Conservation (phyloP, 2,113 vertebrate genomes). For the Ifrita kowaldi region DNA sequence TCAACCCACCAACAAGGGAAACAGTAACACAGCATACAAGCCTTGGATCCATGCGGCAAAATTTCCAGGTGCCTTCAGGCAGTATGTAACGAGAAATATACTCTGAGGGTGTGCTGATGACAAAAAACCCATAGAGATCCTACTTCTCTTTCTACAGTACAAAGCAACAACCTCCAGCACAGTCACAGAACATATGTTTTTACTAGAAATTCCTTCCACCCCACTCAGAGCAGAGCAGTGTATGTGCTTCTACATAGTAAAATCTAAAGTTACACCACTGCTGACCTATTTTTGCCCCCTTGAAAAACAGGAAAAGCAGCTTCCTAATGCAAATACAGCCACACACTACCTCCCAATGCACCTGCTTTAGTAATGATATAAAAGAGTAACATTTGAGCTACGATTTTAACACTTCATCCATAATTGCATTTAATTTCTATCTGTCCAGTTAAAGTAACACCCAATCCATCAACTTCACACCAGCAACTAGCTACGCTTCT, state of each 20-base stretch:
- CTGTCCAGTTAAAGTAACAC: not conserved
- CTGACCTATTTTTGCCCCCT: not conserved
- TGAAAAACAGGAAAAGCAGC: not conserved
- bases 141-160: not conserved
- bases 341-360: not conserved
- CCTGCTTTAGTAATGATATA: not conserved
- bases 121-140: not conserved
- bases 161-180: not conserved
- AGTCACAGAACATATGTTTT: not conserved
- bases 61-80: not conserved
- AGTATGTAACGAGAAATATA: not conserved
- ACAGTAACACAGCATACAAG: not conserved
- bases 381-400: not conserved
- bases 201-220: not conserved
- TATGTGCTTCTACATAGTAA: not conserved
- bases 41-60: not conserved
- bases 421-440: not conserved
- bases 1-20: not conserved
- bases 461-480: not conserved
- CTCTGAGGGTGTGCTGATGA: not conserved
- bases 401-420: not conserved
- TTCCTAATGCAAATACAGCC: not conserved
- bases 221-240: accelerated
- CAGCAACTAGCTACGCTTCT: not conserved
- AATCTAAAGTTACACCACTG: not conserved